Evolutionary conservation across 2,113 vertebrate species (phyloP).

Genomic region (Megaceryle maxima): DNA sequence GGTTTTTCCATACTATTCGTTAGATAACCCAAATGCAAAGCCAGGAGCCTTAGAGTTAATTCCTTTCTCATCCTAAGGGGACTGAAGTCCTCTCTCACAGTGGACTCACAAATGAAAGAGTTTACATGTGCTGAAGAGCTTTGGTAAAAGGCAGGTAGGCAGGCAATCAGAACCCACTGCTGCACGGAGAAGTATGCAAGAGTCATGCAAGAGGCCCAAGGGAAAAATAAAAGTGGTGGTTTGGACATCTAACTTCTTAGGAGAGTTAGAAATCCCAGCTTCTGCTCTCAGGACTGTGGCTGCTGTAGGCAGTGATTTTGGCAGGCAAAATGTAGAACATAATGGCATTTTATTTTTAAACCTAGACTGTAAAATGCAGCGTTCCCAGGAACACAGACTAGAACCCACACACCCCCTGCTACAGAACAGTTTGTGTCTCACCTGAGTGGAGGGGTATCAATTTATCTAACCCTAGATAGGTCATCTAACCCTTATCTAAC

Average conservation of each 20-base stretch:
- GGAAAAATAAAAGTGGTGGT: not conserved
- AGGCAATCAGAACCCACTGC: not conserved
- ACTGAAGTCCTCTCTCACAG: not conserved
- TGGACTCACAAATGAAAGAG: not conserved
- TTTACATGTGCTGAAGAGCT: not conserved
- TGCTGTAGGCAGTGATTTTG: not conserved
- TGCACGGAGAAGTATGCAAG: not conserved
- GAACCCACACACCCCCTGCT: not conserved
- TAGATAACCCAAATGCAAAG: accelerated
- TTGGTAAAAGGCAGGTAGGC: not conserved
- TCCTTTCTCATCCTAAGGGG: not conserved
- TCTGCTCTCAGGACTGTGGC: not conserved
- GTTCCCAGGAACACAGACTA: not conserved
- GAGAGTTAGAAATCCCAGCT: not conserved
- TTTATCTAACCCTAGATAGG: not conserved
- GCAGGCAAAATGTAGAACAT: not conserved
- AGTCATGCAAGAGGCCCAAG: not conserved
- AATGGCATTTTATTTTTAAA: not conserved
- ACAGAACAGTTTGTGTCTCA: not conserved
- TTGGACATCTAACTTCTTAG: not conserved
- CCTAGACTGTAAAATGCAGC: not conserved
- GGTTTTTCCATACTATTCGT: not conserved
- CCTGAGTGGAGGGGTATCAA: not conserved
- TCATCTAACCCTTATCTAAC: not conserved
- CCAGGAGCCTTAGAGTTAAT: not conserved